A percentile compares a stretch with the other conserved stretches of the same genome.
phyloP scores from a whole-genome alignment of 1,140 invertebrate genomes.

The Leptonema lineaticorne region DNA sequence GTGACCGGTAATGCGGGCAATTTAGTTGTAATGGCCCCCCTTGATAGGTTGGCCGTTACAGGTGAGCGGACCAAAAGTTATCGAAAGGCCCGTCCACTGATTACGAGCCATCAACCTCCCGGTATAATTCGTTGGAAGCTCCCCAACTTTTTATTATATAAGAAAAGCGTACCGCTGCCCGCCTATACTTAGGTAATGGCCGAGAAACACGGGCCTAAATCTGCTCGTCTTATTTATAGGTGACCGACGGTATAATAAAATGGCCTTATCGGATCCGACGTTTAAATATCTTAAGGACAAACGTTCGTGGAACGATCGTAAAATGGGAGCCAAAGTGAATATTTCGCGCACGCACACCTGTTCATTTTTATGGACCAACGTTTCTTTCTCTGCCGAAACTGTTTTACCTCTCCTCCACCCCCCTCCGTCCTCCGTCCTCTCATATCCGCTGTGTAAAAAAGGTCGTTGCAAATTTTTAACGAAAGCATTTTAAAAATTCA shows the following conservation, averaged over 20 bases:
- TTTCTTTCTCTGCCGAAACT: not conserved
- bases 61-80: constrained; percentile 12
- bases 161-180: too few relatives aligned
- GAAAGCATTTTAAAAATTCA: not conserved
- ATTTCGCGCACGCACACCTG: not conserved
- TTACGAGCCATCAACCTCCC: constrained; percentile 4
- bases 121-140: constrained; percentile 1
- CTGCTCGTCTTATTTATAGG: constrained; percentile 5
- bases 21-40: constrained; percentile 20
- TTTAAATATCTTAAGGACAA: constrained; percentile 14
- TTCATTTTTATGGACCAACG: not conserved
- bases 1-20: constrained; percentile 10
- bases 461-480: not conserved
- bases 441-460: too few relatives aligned
- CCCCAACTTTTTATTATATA: constrained; percentile 7
- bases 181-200: too few relatives aligned
- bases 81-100: not conserved
- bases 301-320: not conserved
- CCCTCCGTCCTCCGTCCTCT: too few relatives aligned
- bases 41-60: constrained; percentile 22
- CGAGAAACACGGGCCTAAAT: not conserved
- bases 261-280: not conserved
- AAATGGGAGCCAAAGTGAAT: constrained; percentile 9
- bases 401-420: too few relatives aligned
- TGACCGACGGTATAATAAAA: constrained; percentile 6